phyloP scores from a whole-genome alignment of 2,888 invertebrate genomes.

The Andrena haemorrhoa region DNA sequence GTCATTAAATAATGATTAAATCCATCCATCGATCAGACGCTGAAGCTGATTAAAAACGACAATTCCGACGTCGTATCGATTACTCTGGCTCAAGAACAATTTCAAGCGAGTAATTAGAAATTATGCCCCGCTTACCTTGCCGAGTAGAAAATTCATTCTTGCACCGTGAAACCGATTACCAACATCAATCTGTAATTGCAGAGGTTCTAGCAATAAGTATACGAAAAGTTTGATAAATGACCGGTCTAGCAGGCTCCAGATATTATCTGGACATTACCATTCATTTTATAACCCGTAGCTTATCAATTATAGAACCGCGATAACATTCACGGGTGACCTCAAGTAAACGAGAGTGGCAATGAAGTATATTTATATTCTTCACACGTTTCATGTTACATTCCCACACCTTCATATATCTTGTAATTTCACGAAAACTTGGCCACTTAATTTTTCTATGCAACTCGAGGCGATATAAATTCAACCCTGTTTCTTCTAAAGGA shows the following conservation, averaged over 20 bases:
- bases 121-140: slow-evolving; percentile 16
- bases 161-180: slow-evolving; percentile 49
- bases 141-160: slow-evolving; percentile 43
- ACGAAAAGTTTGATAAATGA: slow-evolving; percentile 74
- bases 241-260: slow-evolving; percentile 49
- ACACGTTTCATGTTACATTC: neutral
- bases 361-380: slow-evolving; percentile 23
- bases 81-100: slow-evolving; percentile 19
- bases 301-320: slow-evolving; percentile 34
- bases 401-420: neutral
- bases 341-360: slow-evolving; percentile 2
- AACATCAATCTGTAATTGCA: slow-evolving; percentile 43
- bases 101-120: slow-evolving; percentile 51
- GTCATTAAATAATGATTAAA: slow-evolving; percentile 47
- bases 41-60: slow-evolving; percentile 25
- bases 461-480: no score
- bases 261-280: slow-evolving; percentile 56
- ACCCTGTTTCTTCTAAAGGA: no score
- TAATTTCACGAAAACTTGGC: no score
- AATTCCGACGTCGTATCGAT: slow-evolving; percentile 18
- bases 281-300: slow-evolving; percentile 63
- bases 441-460: no score
- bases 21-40: slow-evolving; percentile 6
- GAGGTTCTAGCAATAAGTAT: slow-evolving; percentile 71
- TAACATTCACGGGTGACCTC: slow-evolving; percentile 26